Percentiles rank a stretch among this genome's conserved stretches.
Conservation (phyloP, 1,140 invertebrate species). For the Tetraneura akinire region DNA sequence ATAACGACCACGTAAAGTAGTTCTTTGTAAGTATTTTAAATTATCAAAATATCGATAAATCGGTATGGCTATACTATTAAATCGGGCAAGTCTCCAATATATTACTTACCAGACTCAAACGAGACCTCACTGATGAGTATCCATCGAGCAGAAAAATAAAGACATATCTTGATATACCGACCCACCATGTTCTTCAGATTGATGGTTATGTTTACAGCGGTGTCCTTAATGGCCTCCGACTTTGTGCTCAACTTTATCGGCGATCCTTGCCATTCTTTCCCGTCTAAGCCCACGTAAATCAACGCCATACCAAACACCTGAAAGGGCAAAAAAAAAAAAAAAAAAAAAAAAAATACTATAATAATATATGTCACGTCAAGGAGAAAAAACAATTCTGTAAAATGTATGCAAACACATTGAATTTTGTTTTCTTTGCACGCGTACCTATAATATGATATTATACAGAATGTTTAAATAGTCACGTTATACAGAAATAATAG, state of each 20-base stretch:
- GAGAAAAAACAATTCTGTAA: conserved; percentile 34
- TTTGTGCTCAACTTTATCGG: conserved; percentile 59
- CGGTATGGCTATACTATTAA: too few species aligned
- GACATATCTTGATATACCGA: conserved; percentile 73
- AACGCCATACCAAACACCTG: conserved; percentile 72
- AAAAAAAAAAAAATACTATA: neutral
- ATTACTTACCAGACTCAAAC: conserved; percentile 72
- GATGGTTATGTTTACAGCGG: conserved; percentile 66
- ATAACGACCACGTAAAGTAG: too few species aligned
- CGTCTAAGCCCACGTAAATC: conserved; percentile 79
- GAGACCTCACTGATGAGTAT: conserved; percentile 85
- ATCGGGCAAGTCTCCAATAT: neutral
- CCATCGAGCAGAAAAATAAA: conserved; percentile 82
- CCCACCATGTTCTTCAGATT: conserved; percentile 75
- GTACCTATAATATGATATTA: too few species aligned
- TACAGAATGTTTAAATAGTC: neutral
- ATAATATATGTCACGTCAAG: conserved; percentile 16
- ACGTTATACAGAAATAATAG: too few species aligned
- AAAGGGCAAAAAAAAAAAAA: conserved; percentile 52
- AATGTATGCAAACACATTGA: neutral
- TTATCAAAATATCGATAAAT: too few species aligned
- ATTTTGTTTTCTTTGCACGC: too few species aligned
- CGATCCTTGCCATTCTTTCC: conserved; percentile 69
- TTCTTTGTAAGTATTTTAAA: too few species aligned
- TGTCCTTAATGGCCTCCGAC: conserved; percentile 56